Conservation (phyloP, 2,797 vertebrate species). For the Anguilla marmorata region DNA sequence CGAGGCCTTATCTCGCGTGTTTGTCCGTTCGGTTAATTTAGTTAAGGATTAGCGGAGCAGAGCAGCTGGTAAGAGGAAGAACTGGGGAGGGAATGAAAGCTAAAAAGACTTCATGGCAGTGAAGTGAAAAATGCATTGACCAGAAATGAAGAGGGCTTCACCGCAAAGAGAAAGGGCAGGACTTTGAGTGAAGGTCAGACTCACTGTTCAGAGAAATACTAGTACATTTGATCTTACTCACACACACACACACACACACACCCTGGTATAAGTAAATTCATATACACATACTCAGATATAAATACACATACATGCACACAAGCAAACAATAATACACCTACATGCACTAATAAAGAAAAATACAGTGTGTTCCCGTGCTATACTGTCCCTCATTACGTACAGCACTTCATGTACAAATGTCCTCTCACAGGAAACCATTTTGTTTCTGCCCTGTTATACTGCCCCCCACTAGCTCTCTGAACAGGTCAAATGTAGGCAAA, state of each 20-base stretch:
- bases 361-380: background rate
- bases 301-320: constrained; percentile 13
- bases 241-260: constrained; percentile 9
- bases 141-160: background rate
- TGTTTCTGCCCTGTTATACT: background rate
- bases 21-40: constrained; percentile 37
- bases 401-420: background rate
- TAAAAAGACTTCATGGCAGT: background rate
- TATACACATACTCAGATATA: background rate
- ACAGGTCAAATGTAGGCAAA: no score
- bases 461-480: background rate
- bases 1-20: constrained; percentile 38
- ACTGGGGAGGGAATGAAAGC: background rate
- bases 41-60: constrained; percentile 30
- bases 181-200: background rate
- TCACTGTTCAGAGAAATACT: background rate
- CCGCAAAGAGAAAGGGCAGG: background rate
- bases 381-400: background rate
- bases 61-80: constrained; percentile 32
- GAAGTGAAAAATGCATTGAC: background rate
- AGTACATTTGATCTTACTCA: background rate
- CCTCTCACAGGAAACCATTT: background rate
- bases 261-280: background rate
- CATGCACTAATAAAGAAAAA: background rate
- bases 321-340: background rate